These are phyloP conservation scores for Drosophila meridiana DNA, from an alignment of 2,888 invertebrate genomes.

Conservation along the genomic window DNA sequence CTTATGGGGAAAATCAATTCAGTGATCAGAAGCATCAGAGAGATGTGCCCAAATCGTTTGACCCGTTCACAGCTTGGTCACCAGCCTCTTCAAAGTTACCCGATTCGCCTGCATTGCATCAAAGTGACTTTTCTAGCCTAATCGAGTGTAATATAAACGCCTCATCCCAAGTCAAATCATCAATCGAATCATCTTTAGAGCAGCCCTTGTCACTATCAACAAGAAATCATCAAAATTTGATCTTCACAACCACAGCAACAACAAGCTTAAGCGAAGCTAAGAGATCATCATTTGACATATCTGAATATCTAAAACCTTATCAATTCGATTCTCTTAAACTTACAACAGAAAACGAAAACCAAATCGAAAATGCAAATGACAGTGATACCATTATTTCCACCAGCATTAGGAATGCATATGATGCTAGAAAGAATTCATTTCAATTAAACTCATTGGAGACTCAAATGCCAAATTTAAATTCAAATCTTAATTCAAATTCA, in stretches of 20 bases:
- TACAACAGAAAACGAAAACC: constrained; percentile 8
- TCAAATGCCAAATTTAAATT: constrained; percentile 24
- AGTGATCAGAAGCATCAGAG: not conserved
- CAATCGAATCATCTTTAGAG: constrained; percentile 14
- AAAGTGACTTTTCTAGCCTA: constrained; percentile 4
- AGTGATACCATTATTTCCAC: constrained; percentile 3
- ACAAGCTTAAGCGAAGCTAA: constrained; percentile 13
- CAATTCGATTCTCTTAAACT: constrained; percentile 50
- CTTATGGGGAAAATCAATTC: not conserved
- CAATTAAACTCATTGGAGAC: constrained; percentile 31
- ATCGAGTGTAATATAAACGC: not conserved
- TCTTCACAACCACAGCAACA: constrained; percentile 1
- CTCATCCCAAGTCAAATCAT: constrained; percentile 1
- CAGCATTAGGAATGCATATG: constrained; percentile 9
- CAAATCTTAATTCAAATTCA: constrained; percentile 15
- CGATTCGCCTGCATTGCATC: constrained; percentile 13
- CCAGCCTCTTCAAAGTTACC: constrained; percentile 2
- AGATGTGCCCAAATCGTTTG: not conserved
- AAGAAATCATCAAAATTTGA: constrained; percentile 6
- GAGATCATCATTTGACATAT: constrained; percentile 54
- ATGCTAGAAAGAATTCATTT: constrained; percentile 11
- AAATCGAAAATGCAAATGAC: constrained; percentile 10
- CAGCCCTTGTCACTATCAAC: constrained; percentile 22
- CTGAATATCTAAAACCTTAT: constrained; percentile 72
- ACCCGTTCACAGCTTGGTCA: constrained; percentile 27